Base-by-base conservation (phyloP, 1,140 invertebrate species). In the Anthonomus grandis region DNA sequence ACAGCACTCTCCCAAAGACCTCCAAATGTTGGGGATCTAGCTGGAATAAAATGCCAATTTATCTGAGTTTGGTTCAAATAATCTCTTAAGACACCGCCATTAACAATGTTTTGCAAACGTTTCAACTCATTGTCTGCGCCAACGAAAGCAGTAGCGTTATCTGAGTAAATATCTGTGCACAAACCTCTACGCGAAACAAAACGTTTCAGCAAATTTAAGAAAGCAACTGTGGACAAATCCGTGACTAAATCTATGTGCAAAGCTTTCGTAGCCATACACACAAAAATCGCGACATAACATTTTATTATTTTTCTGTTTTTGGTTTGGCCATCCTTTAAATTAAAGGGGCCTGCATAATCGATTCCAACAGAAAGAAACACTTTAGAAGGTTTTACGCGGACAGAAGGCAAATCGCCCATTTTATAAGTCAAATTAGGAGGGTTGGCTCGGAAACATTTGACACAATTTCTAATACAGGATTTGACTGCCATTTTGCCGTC, bases 1-100 rank as follows among this genome's bases (percentile, higher is more conserved):
- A 50, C n/a, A 9, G 10, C 23, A 13, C 48, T 4, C 17, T 55
- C 64, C 63, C 60, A 64, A 1, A 66, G 12, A 9, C 42, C 57
- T n/a, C 64, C 64, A 25, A 65, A 58, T 17, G 54, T 36, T 13
- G 61, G 59, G 3, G 60, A 18, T 9, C 15, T 6, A 3, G 60
- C 51, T 18, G 63, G 64, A 19, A 58, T 64, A 25, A 68, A 67
- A 34, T 65, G 45, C 64, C 64, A 68, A 5, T 18, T 25, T 10
- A 52, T 65, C 19, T 56, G 46, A 0, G 38, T 22, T 13, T 42
- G 17, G n/a, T 22, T 34, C 2, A 5, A 6, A 27, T 25, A 4
- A 48, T 27, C 19, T 27, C 31, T 25, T 15, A 4, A 4, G 8
- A 6, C 5, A 13, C 18, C 6, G 3, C 25, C 12, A 10, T 3